A percentile compares a stretch with the other conserved stretches of the same genome.
Conservation (phyloP, 2,797 vertebrate genomes). For the Echiichthys vipera region DNA sequence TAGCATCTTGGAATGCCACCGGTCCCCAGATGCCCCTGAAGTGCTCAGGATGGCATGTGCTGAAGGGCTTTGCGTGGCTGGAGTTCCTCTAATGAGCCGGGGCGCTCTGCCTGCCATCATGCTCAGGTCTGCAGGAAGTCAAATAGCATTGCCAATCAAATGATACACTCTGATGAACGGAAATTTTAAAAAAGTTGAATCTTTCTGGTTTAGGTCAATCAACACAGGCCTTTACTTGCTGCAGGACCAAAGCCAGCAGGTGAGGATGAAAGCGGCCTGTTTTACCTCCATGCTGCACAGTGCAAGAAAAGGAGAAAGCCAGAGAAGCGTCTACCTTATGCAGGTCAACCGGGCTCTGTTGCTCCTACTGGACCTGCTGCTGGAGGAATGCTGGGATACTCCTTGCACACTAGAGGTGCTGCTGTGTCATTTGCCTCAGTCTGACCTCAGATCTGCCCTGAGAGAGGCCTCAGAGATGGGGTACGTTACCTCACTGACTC, state of each 20-base stretch:
- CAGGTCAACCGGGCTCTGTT: constrained; percentile 86
- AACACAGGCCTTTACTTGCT: constrained; percentile 84
- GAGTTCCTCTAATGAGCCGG: constrained; percentile 64
- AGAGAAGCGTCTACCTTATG: constrained; percentile 60
- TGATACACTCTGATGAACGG: background rate
- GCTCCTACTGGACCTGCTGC: constrained; percentile 84
- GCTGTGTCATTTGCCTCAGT: constrained; percentile 83
- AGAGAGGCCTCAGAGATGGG: constrained; percentile 71
- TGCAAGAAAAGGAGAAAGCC: constrained; percentile 11
- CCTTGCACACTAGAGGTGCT: constrained; percentile 80
- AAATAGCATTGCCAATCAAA: background rate
- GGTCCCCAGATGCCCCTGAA: constrained; percentile 75
- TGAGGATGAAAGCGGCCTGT: constrained; percentile 81
- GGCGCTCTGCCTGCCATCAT: constrained; percentile 39
- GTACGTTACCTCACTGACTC: constrained; percentile 71
- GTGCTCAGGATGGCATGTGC: constrained; percentile 86
- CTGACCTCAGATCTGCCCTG: constrained; percentile 78
- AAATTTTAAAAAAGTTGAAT: constrained; percentile 5
- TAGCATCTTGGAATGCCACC: constrained; percentile 75
- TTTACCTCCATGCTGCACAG: constrained; percentile 82
- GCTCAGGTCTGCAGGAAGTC: constrained; percentile 77
- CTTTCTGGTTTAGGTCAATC: constrained; percentile 80
- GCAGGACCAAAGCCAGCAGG: constrained; percentile 89
- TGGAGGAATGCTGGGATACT: constrained; percentile 78
- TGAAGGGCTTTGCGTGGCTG: constrained; percentile 80